Percentiles rank a stretch among this genome's conserved stretches.
phyloP scores from a whole-genome alignment of 2,113 vertebrate species.

The Poicephalus gulielmi region DNA sequence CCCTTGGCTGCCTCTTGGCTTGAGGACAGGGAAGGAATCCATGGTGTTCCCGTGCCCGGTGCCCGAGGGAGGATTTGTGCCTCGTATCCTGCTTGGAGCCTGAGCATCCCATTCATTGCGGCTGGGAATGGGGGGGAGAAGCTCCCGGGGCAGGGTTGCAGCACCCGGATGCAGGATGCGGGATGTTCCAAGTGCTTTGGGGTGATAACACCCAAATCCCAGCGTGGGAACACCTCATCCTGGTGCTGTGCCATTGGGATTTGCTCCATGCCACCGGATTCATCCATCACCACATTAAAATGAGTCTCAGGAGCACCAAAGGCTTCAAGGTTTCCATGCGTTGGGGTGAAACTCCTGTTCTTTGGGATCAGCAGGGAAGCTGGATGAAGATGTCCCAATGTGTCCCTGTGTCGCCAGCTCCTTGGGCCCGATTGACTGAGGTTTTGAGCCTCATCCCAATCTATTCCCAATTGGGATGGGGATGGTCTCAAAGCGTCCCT shows the following conservation, averaged over 20 bases:
- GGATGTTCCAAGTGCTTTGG: background rate
- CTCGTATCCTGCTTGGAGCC: background rate
- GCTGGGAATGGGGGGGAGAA: background rate
- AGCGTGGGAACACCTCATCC: accelerated
- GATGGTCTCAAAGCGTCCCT: too few species aligned
- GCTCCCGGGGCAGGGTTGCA: background rate
- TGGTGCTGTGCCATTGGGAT: accelerated
- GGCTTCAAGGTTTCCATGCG: background rate
- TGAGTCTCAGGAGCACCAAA: background rate
- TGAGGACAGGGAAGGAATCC: background rate
- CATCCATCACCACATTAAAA: background rate
- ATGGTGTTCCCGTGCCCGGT: accelerated
- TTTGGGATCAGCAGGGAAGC: background rate
- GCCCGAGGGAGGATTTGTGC: background rate
- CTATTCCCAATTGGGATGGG: background rate
- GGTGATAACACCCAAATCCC: background rate
- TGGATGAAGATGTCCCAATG: accelerated
- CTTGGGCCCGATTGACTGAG: background rate
- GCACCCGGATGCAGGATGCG: background rate
- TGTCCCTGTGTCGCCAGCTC: background rate
- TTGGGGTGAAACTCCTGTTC: too few species aligned
- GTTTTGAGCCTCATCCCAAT: background rate
- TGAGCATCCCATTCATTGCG: background rate
- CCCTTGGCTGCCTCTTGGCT: background rate
- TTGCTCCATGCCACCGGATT: accelerated